Percentiles rank a stretch among this genome's conserved stretches.
phyloP scores from a whole-genome alignment of 23 tunicate genomes.

The Phallusia fumigata region DNA sequence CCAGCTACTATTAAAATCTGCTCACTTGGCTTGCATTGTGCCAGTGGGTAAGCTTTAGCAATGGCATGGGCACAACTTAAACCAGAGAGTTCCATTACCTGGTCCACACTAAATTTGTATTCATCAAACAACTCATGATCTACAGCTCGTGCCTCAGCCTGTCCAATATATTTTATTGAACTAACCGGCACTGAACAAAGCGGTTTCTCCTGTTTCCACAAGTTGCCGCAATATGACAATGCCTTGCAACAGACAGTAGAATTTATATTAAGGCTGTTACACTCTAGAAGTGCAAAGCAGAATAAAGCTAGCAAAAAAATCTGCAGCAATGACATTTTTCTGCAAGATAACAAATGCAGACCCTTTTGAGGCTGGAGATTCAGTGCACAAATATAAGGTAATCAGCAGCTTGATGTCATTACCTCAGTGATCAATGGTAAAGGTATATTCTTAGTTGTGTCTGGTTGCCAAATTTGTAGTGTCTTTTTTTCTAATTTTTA shows the following conservation, averaged over 20 bases:
- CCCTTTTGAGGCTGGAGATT: too few species aligned
- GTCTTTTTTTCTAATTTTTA: too few species aligned
- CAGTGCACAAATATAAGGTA: too few species aligned
- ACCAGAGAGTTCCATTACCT: conserved; percentile 95
- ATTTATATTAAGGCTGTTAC: neutral
- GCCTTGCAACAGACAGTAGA: neutral
- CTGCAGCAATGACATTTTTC: neutral
- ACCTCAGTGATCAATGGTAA: too few species aligned
- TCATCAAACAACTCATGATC: conserved; percentile 85
- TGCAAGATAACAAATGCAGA: too few species aligned
- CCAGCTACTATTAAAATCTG: conserved; percentile 74
- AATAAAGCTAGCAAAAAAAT: neutral
- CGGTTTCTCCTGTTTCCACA: neutral
- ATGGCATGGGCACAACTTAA: conserved; percentile 90
- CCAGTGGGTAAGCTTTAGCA: conserved; percentile 57
- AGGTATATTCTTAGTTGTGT: too few species aligned
- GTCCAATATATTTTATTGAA: conserved; percentile 55
- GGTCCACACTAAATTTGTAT: conserved; percentile 88
- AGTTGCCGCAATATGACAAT: neutral
- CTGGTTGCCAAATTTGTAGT: too few species aligned
- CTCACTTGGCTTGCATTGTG: conserved; percentile 8
- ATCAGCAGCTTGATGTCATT: too few species aligned
- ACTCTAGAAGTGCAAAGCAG: neutral
- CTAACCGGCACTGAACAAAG: conserved; percentile 22
- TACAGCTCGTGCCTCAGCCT: conserved; percentile 81